These are phyloP conservation scores for Crocuta crocuta DNA, from an alignment of 2,113 vertebrate genomes.

Conservation along the genomic window DNA sequence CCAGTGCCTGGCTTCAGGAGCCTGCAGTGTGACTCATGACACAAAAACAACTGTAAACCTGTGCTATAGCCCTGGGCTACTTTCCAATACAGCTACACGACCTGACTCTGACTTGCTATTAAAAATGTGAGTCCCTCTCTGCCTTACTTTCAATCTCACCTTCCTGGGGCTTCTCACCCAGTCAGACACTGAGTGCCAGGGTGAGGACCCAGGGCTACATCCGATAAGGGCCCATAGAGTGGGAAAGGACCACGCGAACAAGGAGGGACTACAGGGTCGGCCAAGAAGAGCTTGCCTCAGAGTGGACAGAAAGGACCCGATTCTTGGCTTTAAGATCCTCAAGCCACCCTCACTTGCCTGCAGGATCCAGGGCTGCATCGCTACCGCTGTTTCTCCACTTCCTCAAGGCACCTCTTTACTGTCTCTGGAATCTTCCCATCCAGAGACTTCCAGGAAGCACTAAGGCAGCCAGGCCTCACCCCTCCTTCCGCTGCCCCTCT, in stretches of 20 bases:
- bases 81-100: too few species aligned
- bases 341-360: constrained; percentile 75
- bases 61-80: too few species aligned
- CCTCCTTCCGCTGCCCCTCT: background rate
- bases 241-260: background rate
- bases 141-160: too few species aligned
- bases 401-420: accelerated
- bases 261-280: background rate
- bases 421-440: background rate
- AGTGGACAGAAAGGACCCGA: background rate
- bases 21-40: too few species aligned
- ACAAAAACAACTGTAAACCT: too few species aligned
- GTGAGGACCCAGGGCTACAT: background rate
- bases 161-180: too few species aligned
- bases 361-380: constrained; percentile 27
- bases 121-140: too few species aligned
- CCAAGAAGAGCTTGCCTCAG: background rate
- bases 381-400: background rate
- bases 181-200: too few species aligned
- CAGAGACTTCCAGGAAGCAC: background rate
- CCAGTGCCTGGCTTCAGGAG: too few species aligned
- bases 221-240: too few species aligned
- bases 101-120: too few species aligned
- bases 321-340: background rate
- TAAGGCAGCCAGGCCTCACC: background rate